Evolutionary conservation across 2,113 vertebrate species (phyloP).

Genomic region (Ondatra zibethicus): DNA sequence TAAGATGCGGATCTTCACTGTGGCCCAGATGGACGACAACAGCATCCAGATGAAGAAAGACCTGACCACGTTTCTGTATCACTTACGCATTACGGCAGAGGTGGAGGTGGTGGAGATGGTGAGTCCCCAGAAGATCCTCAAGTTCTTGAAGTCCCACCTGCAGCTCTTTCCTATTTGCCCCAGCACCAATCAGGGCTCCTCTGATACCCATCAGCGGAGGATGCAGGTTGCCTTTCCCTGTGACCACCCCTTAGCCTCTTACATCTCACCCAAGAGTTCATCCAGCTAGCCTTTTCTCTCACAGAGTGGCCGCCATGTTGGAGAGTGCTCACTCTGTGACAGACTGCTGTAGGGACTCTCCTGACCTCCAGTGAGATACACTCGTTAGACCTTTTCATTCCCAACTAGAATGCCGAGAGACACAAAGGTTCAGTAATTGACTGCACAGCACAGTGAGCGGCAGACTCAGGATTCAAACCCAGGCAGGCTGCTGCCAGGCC

Average conservation of each 20-base stretch:
- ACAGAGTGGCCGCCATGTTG: not conserved
- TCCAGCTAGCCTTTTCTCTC: not conserved
- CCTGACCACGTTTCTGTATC: slow-evolving; percentile 97
- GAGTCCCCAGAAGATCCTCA: slow-evolving; percentile 44
- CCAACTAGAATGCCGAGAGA: not conserved
- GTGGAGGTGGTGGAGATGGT: slow-evolving; percentile 99
- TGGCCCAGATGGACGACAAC: slow-evolving; percentile 99
- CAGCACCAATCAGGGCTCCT: not conserved
- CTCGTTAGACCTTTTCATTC: not conserved
- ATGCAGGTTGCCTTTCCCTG: not conserved
- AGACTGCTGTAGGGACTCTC: not conserved
- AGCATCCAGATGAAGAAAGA: slow-evolving; percentile 99
- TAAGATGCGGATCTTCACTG: slow-evolving; percentile 99
- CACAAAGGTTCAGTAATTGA: not conserved
- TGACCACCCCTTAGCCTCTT: not conserved
- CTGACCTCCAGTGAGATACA: not conserved
- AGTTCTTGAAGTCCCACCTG: not conserved
- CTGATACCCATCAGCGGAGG: not conserved
- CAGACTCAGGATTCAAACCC: slow-evolving; percentile 6
- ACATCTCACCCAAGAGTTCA: not conserved
- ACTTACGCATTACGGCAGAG: slow-evolving; percentile 96
- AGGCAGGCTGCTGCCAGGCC: not conserved
- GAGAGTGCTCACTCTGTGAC: not conserved
- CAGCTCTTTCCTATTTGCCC: not conserved
- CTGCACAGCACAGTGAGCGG: not conserved